These are phyloP conservation scores for Odontocerum albicorne DNA, from an alignment of 2,888 invertebrate species.

Conservation along the genomic window DNA sequence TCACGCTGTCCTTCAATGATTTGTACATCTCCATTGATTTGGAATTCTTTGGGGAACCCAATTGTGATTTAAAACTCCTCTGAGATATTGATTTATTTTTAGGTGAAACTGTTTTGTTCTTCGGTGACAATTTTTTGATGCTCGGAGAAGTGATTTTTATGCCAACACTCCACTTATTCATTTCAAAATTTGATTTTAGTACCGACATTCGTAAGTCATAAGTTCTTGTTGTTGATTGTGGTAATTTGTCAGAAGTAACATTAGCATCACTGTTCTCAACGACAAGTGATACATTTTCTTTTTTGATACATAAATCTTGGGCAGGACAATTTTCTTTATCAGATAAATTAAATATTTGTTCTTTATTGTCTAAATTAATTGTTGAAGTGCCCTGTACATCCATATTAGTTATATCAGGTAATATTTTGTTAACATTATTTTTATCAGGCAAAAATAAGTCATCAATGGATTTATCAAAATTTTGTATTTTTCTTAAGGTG, in stretches of 20 bases:
- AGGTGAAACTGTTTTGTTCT: background rate
- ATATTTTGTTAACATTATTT: too few relatives aligned
- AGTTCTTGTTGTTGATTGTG: background rate
- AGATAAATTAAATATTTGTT: background rate
- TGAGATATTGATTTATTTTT: background rate
- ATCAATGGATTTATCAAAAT: too few relatives aligned
- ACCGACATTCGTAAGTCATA: slow-evolving; percentile 2
- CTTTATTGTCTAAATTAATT: too few relatives aligned
- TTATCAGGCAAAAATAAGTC: too few relatives aligned
- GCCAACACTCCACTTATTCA: too few relatives aligned
- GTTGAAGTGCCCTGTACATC: too few relatives aligned
- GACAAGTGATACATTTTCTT: slow-evolving; percentile 1
- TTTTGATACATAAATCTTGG: background rate
- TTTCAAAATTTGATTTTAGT: slow-evolving; percentile 6
- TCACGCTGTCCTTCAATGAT: slow-evolving; percentile 25
- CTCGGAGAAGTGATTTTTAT: too few relatives aligned
- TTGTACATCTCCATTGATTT: slow-evolving; percentile 29
- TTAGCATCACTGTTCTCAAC: background rate
- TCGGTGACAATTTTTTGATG: too few relatives aligned
- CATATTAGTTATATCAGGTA: background rate
- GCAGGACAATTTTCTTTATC: background rate
- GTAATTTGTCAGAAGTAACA: background rate
- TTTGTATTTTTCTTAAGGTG: too few relatives aligned
- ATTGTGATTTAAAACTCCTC: background rate
- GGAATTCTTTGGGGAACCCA: slow-evolving; percentile 4